These are phyloP conservation scores for Gila orcuttii DNA, from an alignment of 2,113 vertebrate genomes.

Conservation along the genomic window DNA sequence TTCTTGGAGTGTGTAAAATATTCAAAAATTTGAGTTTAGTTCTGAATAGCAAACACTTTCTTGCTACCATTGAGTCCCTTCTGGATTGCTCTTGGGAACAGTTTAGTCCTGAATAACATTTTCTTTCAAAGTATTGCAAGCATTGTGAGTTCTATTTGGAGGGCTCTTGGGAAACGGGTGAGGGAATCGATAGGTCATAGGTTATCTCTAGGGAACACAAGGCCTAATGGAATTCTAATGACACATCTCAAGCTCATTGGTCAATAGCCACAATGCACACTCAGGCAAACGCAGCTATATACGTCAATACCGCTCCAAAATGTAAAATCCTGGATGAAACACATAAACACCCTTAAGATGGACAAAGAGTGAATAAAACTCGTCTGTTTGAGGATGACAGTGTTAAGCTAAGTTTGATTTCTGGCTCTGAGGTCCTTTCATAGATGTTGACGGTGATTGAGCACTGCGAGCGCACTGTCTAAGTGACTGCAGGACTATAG, in stretches of 20 bases:
- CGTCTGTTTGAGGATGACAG: background rate
- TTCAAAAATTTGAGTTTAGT: background rate
- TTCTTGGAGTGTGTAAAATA: too few species aligned
- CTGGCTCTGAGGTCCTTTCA: background rate
- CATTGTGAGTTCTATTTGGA: constrained; percentile 24
- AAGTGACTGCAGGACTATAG: background rate
- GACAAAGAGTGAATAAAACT: background rate
- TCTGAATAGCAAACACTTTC: background rate
- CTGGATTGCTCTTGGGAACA: constrained; percentile 1
- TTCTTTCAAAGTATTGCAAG: constrained; percentile 27
- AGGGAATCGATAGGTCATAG: constrained; percentile 56
- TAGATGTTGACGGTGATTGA: background rate
- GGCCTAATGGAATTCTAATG: constrained; percentile 53
- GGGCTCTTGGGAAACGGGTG: constrained; percentile 4
- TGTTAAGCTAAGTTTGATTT: constrained; percentile 7
- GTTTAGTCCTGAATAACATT: constrained; percentile 12
- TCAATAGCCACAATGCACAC: constrained; percentile 44
- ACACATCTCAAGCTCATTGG: constrained; percentile 45
- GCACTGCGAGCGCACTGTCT: background rate
- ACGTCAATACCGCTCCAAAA: background rate
- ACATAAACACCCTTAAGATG: background rate
- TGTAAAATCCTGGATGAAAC: background rate
- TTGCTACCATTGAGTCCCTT: background rate
- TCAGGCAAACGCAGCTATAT: constrained; percentile 21
- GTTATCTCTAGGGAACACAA: constrained; percentile 53